Percentiles rank a stretch among this genome's conserved stretches.
Evolutionary conservation across 2,113 vertebrate genomes (phyloP).

Genomic region (Astatotilapia flaviijosephi): DNA sequence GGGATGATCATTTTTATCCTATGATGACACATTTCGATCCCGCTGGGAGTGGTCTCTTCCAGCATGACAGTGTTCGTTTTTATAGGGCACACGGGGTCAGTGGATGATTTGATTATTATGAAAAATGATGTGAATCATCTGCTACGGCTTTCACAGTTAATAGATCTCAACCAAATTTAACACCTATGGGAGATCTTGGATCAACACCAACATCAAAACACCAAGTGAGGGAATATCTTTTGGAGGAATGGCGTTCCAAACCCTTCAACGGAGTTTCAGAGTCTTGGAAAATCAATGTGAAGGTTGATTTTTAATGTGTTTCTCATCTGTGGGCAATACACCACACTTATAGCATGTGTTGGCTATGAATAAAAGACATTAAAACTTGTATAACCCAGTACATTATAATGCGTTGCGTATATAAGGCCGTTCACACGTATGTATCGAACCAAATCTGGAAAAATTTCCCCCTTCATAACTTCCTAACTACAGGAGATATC

Average conservation of each 20-base stretch:
- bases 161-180: background rate
- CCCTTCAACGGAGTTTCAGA: background rate
- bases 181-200: background rate
- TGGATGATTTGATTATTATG: background rate
- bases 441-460: background rate
- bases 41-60: background rate
- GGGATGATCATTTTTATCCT: background rate
- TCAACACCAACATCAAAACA: background rate
- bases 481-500: background rate
- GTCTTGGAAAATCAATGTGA: background rate
- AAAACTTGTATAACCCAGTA: background rate
- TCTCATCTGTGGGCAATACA: background rate
- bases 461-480: background rate
- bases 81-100: background rate
- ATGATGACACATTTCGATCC: background rate
- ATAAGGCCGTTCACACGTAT: background rate
- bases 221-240: background rate
- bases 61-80: background rate
- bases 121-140: background rate
- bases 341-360: background rate
- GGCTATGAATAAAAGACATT: background rate
- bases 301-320: background rate
- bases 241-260: background rate
- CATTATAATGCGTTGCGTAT: fast-evolving
- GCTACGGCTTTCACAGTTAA: background rate